Evolutionary conservation across 2,888 invertebrate species (phyloP).

Genomic region (Nasonia oneida): DNA sequence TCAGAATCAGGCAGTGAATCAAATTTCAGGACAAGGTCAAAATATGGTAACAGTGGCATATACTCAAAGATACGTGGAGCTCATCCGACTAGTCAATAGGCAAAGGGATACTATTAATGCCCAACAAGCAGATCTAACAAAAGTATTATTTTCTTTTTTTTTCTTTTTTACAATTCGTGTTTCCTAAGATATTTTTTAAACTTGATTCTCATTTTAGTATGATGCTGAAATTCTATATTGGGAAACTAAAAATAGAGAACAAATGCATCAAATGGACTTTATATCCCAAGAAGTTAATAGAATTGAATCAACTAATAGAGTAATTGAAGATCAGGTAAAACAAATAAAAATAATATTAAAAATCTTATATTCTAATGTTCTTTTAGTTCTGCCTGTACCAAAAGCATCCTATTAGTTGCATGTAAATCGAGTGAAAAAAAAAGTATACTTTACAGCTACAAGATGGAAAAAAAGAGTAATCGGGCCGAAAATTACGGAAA

Average conservation of each 20-base stretch:
- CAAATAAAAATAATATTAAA: constrained; percentile 23
- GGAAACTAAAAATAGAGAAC: constrained; percentile 93
- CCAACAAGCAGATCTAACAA: constrained; percentile 94
- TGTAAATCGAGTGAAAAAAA: too few relatives aligned
- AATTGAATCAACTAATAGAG: constrained; percentile 88
- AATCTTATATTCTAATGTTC: constrained; percentile 29
- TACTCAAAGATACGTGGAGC: constrained; percentile 82
- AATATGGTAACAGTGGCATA: constrained; percentile 77
- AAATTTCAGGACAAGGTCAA: constrained; percentile 73
- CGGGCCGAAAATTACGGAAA: too few relatives aligned
- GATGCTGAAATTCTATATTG: constrained; percentile 95
- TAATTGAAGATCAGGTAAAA: constrained; percentile 89
- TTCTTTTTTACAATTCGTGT: neutral
- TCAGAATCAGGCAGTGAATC: constrained; percentile 72
- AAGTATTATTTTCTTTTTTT: constrained; percentile 81
- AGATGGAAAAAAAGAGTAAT: too few relatives aligned
- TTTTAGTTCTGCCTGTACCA: neutral
- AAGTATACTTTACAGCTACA: too few relatives aligned
- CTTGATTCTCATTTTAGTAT: constrained; percentile 81
- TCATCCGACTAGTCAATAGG: constrained; percentile 93
- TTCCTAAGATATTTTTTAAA: constrained; percentile 16
- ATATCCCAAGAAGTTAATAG: constrained; percentile 90
- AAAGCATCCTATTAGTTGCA: too few relatives aligned
- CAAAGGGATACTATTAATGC: constrained; percentile 94
- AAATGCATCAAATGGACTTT: constrained; percentile 91